A percentile compares a stretch with the other conserved stretches of the same genome.
Evolutionary conservation across 2,113 vertebrate species (phyloP).

Genomic region (Eretmochelys imbricata): DNA sequence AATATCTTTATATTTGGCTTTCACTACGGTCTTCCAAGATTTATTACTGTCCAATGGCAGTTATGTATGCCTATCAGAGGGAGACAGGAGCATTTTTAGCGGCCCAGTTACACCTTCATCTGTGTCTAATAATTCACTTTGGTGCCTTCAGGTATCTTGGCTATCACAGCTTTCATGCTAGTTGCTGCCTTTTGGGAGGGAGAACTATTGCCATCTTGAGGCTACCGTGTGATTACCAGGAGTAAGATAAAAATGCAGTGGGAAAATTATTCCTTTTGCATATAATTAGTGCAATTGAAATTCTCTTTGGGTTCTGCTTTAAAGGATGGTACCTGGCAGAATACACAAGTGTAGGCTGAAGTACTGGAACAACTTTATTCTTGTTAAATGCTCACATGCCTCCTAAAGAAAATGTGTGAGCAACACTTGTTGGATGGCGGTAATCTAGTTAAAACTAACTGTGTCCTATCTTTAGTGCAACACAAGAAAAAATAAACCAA

Average conservation of each 20-base stretch:
- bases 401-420: background rate
- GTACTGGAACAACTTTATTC: background rate
- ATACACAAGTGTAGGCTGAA: background rate
- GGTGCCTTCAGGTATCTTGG: background rate
- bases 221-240: background rate
- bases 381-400: background rate
- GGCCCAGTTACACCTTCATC: background rate
- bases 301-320: background rate
- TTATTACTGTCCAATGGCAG: background rate
- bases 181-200: background rate
- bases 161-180: fast-evolving
- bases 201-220: conserved; percentile 56
- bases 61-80: background rate
- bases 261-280: fast-evolving
- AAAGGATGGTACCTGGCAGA: background rate
- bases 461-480: background rate
- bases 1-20: background rate
- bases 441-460: background rate
- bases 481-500: background rate
- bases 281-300: background rate
- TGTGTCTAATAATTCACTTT: background rate
- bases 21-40: background rate
- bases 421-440: background rate
- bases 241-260: background rate
- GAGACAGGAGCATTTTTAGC: background rate